phyloP scores from a whole-genome alignment of 2,888 invertebrate species.

The Heliconius erato region DNA sequence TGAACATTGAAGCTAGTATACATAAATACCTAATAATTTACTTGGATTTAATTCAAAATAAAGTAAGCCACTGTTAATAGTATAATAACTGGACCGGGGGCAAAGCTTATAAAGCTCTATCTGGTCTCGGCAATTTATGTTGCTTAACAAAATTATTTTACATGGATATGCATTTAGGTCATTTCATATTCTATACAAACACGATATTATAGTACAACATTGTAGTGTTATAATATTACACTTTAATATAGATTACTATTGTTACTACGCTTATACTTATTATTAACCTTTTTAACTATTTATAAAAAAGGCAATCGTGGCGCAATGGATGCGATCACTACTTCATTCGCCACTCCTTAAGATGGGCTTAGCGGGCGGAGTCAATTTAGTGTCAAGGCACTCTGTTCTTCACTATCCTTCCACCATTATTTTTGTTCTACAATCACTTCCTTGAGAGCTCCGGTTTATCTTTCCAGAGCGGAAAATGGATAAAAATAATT shows the following conservation, averaged over 20 bases:
- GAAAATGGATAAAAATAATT: no score
- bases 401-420: no score
- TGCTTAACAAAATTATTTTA: conserved; percentile 20
- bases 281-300: neutral
- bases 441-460: no score
- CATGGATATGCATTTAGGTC: conserved; percentile 29
- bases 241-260: neutral
- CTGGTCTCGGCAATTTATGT: conserved; percentile 12
- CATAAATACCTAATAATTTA: conserved; percentile 2
- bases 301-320: no score
- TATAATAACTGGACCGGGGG: conserved; percentile 6
- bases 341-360: no score
- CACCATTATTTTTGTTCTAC: no score
- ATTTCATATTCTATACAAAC: conserved; percentile 3
- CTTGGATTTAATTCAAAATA: conserved; percentile 1
- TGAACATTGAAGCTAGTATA: neutral
- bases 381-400: no score
- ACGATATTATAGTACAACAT: neutral
- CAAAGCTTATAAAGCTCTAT: conserved; percentile 22
- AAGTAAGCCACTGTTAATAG: conserved; percentile 24
- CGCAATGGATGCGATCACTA: no score
- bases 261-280: neutral
- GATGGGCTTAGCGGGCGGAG: no score
- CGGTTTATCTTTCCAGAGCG: no score
- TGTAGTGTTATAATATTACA: neutral